phyloP scores from a whole-genome alignment of 1,140 invertebrate species.

The Heliconius hermathena region DNA sequence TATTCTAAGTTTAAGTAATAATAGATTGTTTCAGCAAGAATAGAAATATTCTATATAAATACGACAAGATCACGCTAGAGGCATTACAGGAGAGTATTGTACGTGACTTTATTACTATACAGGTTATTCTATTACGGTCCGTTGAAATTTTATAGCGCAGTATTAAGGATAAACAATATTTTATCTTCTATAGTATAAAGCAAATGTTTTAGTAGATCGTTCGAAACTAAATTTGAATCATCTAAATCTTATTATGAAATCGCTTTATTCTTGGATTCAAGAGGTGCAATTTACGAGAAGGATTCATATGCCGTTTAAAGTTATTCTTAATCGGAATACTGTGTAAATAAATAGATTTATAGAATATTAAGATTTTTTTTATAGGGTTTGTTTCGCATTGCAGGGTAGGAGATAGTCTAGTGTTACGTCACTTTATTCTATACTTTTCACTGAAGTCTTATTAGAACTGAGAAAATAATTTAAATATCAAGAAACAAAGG shows the following conservation, averaged over 20 bases:
- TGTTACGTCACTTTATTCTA: no score
- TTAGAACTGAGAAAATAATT: no score
- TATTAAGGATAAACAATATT: constrained; percentile 16
- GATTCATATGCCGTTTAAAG: neutral
- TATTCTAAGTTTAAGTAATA: neutral
- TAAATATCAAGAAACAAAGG: no score
- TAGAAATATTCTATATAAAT: constrained; percentile 22
- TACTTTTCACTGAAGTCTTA: no score
- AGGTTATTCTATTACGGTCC: constrained; percentile 1
- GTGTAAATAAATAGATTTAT: neutral
- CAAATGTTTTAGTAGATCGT: neutral
- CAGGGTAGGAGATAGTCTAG: no score
- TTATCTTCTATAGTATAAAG: constrained; percentile 6
- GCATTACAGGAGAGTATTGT: constrained; percentile 16
- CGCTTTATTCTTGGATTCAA: neutral
- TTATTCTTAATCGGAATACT: neutral
- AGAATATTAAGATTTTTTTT: neutral
- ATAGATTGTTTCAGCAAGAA: neutral
- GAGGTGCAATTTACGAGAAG: neutral
- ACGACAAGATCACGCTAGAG: constrained; percentile 21
- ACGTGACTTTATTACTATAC: constrained; percentile 21
- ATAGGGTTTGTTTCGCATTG: neutral
- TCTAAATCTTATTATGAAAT: neutral
- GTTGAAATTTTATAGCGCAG: constrained; percentile 22
- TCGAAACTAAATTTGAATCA: neutral